phyloP scores from a whole-genome alignment of 2,797 vertebrate species.

The Threskiornis aethiopicus region DNA sequence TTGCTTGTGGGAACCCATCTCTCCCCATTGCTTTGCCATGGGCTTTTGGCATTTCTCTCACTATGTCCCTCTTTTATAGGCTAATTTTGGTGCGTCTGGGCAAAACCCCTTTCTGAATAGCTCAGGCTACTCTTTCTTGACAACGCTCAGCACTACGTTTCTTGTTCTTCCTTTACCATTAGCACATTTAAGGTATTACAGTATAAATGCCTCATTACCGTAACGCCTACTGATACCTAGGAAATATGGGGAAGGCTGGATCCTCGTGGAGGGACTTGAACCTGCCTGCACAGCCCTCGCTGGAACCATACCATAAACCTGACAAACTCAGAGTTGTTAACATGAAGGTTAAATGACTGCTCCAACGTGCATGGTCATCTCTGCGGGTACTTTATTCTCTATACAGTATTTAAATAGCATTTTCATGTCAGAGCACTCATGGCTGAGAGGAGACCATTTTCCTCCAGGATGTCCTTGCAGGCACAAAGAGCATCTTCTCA shows the following conservation, averaged over 20 bases:
- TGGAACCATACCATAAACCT: not conserved
- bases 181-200: not conserved
- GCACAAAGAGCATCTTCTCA: not conserved
- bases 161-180: not conserved
- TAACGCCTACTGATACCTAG: not conserved
- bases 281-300: not conserved
- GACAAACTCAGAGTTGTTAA: not conserved
- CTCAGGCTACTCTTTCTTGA: not conserved
- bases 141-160: fast-evolving
- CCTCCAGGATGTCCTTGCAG: not conserved
- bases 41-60: not conserved
- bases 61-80: not conserved
- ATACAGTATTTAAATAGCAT: not conserved
- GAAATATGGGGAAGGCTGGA: not conserved
- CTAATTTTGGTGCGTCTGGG: not conserved
- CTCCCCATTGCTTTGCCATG: not conserved
- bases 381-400: not conserved
- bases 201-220: not conserved
- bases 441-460: not conserved
- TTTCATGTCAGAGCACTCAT: not conserved
- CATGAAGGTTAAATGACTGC: fast-evolving
- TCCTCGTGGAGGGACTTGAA: not conserved
- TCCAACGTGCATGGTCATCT: not conserved
- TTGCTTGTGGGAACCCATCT: not conserved
- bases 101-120: not conserved